Evolutionary conservation across 2,888 invertebrate species (phyloP).

Genomic region (Lepas anatifera): DNA sequence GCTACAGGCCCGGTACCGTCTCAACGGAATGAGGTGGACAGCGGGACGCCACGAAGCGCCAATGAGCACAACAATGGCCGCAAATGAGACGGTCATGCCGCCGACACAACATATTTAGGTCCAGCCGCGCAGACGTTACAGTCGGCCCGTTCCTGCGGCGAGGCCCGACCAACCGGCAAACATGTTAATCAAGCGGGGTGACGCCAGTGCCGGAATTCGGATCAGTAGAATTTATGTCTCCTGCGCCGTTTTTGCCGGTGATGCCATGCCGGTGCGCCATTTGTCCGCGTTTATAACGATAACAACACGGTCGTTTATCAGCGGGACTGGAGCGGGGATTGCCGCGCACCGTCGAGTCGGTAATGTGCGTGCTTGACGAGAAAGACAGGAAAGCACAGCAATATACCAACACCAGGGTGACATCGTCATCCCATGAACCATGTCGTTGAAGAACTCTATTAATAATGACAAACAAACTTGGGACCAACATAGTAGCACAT

Average conservation of each 20-base stretch:
- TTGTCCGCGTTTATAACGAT: neutral
- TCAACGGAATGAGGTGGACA: neutral
- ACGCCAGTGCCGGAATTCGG: neutral
- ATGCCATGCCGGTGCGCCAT: neutral
- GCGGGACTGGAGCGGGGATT: too few relatives aligned
- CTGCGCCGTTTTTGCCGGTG: neutral
- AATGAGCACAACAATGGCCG: neutral
- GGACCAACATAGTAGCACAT: too few relatives aligned
- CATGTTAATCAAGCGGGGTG: neutral
- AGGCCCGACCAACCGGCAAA: neutral
- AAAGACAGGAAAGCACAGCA: too few relatives aligned
- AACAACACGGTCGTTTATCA: neutral
- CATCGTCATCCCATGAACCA: too few relatives aligned
- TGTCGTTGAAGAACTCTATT: too few relatives aligned
- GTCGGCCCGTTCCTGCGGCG: too few relatives aligned
- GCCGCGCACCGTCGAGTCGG: too few relatives aligned
- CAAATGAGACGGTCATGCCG: neutral
- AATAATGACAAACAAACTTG: too few relatives aligned
- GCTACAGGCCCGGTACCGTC: neutral
- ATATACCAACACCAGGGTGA: too few relatives aligned
- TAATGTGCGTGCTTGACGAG: too few relatives aligned
- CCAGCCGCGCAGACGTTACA: neutral
- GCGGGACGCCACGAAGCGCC: neutral
- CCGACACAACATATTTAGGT: neutral
- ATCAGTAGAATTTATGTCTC: neutral